Base-by-base conservation (phyloP, 2,113 vertebrate species). In the Lagenorhynchus albirostris region DNA sequence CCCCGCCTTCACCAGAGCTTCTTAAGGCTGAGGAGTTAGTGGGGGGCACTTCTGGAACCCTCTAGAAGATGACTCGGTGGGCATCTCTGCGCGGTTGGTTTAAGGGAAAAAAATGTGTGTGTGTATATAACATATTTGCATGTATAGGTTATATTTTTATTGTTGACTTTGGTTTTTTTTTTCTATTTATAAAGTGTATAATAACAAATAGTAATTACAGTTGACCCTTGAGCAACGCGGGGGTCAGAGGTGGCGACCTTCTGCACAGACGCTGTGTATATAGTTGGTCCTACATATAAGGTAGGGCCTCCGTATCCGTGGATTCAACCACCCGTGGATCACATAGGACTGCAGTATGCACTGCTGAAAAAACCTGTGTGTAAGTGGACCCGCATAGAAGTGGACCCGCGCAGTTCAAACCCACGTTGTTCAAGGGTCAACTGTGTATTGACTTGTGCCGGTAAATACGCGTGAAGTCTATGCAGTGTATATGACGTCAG, bases 381-480 rank as follows among this genome's bases (percentile, higher is more conserved):
- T 33, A 65, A 31, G 26, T 6, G 62, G 62, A 31, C 62, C 26
- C 6, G 12, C 62, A 14, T 13, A 5, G 4, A 21, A 50, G 33
- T 55, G 33, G 50, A 55, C 11, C 50, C 3, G 0, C 2, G 50
- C 33, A 1, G 12, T 25, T 36, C 21, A 36, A 8, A 15, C 33
- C 77, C 3, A 2, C 20, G 7, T 14, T 55, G 50, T 58, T 55
- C 50, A 55, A n/a, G 77, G 50, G 20, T 23, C 50, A 41, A 3
- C 23, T 14, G 70, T 44, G 4, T 7, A 14, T 31, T 44, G 53
- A 5, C 3, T 3, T 26, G 11, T 6, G 5, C 8, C 13, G 11
- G 0, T 33, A 47, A 17, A 31, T 36, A 8, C 0, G 21, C 1
- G 0, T 0, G 11, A 11, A 41, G 23, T 26, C 33, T 6, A 0